A percentile compares a stretch with the other conserved stretches of the same genome.
Conservation (phyloP, 2,888 invertebrate species). For the Dioctria linearis region DNA sequence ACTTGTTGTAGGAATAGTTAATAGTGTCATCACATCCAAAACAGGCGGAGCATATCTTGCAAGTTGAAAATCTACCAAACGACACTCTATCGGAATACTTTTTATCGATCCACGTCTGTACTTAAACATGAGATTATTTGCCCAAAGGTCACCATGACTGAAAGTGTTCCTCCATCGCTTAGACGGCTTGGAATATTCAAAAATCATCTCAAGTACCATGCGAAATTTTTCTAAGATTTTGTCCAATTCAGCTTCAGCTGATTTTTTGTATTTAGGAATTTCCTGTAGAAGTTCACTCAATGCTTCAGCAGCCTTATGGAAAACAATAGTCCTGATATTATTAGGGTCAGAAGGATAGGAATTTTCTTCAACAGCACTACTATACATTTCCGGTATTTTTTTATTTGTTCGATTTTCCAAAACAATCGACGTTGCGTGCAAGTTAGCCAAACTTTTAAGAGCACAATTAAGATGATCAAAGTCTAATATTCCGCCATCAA, state of each 20-base stretch:
- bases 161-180: conserved; percentile 69
- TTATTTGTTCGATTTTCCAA: conserved; percentile 64
- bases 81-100: conserved; percentile 73
- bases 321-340: conserved; percentile 65
- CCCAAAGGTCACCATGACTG: conserved; percentile 72
- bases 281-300: conserved; percentile 64
- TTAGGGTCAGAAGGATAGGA: conserved; percentile 66
- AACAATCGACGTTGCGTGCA: conserved; percentile 71
- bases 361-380: conserved; percentile 67
- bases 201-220: conserved; percentile 63
- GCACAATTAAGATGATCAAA: conserved; percentile 69
- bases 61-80: conserved; percentile 81
- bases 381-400: conserved; percentile 63
- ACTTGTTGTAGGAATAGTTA: conserved; percentile 72
- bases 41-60: conserved; percentile 79
- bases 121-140: conserved; percentile 71
- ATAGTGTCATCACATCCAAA: conserved; percentile 74
- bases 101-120: conserved; percentile 62
- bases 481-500: conserved; percentile 66
- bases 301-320: conserved; percentile 65
- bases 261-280: conserved; percentile 65
- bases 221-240: conserved; percentile 64
- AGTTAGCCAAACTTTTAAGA: conserved; percentile 68
- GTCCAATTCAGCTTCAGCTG: conserved; percentile 59
- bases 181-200: conserved; percentile 67